Evolutionary conservation across 1,140 invertebrate genomes (phyloP).

Genomic region (Centruroides vittatus): DNA sequence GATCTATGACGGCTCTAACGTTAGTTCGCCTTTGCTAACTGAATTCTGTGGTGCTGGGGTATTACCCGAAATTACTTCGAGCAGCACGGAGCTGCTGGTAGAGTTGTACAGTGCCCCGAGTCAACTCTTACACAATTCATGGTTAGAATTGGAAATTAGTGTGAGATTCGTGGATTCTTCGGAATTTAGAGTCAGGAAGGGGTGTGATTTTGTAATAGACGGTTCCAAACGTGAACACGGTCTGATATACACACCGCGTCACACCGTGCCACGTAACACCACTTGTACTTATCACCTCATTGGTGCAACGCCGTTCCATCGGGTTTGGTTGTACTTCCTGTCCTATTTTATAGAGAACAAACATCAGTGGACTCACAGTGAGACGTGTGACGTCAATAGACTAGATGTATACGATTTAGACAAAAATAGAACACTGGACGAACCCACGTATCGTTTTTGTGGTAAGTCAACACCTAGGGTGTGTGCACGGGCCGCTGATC

Average conservation of each 20-base stretch:
- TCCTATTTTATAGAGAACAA: constrained; percentile 20
- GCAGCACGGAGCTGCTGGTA: constrained; percentile 67
- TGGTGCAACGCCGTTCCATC: constrained; percentile 48
- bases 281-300: constrained; percentile 73
- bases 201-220: constrained; percentile 74
- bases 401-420: constrained; percentile 18
- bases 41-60: constrained; percentile 77
- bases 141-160: constrained; percentile 64
- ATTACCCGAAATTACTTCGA: constrained; percentile 67
- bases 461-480: constrained; percentile 20
- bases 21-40: constrained; percentile 66
- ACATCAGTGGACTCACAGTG: constrained; percentile 16
- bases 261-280: constrained; percentile 66
- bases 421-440: constrained; percentile 5
- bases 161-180: constrained; percentile 52
- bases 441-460: constrained; percentile 15
- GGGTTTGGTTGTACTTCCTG: constrained; percentile 71
- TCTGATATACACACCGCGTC: constrained; percentile 56
- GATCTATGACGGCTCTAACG: constrained; percentile 79
- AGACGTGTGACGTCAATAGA: constrained; percentile 17
- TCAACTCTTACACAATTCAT: constrained; percentile 58
- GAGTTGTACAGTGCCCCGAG: constrained; percentile 80
- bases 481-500: constrained; percentile 18
- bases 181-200: constrained; percentile 39
- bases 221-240: constrained; percentile 57